A percentile compares a stretch with the other conserved stretches of the same genome.
These are phyloP conservation scores for Otolemur garnettii DNA, from an alignment of 2,113 vertebrate species.

Conservation along the genomic window DNA sequence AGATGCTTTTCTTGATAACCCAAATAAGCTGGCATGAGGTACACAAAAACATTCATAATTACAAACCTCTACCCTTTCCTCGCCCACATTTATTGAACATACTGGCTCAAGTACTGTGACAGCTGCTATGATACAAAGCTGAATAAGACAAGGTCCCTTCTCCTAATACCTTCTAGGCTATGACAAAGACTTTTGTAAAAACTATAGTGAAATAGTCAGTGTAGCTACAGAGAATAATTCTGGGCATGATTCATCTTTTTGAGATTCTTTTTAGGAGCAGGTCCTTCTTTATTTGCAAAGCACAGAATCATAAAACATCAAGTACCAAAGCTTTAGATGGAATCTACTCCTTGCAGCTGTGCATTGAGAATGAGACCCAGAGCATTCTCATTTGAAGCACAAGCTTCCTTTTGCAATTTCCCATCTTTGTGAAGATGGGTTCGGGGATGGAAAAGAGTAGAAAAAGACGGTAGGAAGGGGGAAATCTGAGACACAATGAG, in stretches of 20 bases:
- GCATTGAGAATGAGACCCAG: background rate
- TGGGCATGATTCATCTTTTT: background rate
- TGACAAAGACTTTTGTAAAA: background rate
- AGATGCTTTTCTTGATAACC: background rate
- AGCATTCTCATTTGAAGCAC: background rate
- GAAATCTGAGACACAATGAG: background rate
- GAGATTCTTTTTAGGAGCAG: background rate
- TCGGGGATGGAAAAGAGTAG: background rate
- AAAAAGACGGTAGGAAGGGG: background rate
- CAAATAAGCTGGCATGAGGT: background rate
- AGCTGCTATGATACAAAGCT: background rate
- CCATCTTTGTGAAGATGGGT: background rate
- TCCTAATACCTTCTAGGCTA: background rate
- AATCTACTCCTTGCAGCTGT: background rate
- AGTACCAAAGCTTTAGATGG: background rate
- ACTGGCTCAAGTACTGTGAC: background rate
- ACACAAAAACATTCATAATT: background rate
- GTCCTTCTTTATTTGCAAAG: constrained; percentile 8
- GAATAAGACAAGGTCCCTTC: background rate
- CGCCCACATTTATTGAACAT: background rate
- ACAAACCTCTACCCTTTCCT: background rate
- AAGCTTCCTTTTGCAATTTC: background rate
- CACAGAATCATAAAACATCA: background rate
- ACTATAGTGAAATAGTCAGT: background rate
- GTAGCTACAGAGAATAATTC: background rate